Evolutionary conservation across 2,113 vertebrate species (phyloP).

Genomic region (Amblyornis subalaris): DNA sequence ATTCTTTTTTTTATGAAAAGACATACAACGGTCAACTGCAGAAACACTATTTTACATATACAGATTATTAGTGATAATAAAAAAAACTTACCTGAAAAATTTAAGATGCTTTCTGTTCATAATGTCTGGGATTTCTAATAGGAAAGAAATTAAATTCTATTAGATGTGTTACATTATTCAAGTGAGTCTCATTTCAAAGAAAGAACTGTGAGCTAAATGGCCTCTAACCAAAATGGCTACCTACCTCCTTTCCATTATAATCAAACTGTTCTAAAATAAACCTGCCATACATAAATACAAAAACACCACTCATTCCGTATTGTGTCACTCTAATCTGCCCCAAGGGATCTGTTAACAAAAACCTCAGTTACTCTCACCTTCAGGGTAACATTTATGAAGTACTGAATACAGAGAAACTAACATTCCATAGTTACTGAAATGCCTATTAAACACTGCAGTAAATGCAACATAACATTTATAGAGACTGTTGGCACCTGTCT

Average conservation of each 20-base stretch:
- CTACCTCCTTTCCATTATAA: neutral
- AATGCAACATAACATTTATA: neutral
- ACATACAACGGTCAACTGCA: neutral
- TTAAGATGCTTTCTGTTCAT: constrained; percentile 85
- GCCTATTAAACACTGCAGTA: neutral
- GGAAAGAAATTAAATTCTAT: constrained; percentile 38
- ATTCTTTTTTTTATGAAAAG: neutral
- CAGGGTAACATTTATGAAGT: neutral
- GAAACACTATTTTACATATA: neutral
- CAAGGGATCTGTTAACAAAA: neutral
- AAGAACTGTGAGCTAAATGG: neutral
- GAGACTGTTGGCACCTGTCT: neutral
- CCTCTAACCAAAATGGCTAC: neutral
- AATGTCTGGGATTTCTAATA: constrained; percentile 91
- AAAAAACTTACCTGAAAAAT: constrained; percentile 82
- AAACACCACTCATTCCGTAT: neutral
- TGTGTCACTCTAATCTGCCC: neutral
- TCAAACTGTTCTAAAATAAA: neutral
- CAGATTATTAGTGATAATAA: neutral
- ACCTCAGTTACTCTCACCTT: neutral
- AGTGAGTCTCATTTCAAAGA: neutral
- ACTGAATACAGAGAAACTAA: neutral
- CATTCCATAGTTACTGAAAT: neutral
- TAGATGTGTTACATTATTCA: neutral
- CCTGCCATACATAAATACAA: neutral